These are phyloP conservation scores for Phrynosoma blainvillii DNA, from an alignment of 2,113 vertebrate genomes.

Conservation along the genomic window DNA sequence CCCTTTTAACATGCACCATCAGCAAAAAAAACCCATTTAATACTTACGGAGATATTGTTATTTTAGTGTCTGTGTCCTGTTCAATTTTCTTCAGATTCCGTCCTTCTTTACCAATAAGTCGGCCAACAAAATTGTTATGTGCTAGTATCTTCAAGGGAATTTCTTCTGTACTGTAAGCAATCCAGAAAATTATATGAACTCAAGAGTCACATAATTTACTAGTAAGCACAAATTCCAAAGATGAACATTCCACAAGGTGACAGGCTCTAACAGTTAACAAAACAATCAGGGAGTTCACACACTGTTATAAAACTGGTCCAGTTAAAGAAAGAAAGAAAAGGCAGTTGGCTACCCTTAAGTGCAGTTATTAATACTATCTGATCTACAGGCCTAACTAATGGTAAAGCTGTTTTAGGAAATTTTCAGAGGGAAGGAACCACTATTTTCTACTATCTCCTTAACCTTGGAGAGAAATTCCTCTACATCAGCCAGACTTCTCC, in stretches of 20 bases:
- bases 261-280: neutral
- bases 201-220: slow-evolving; percentile 30
- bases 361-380: neutral
- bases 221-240: slow-evolving; percentile 15
- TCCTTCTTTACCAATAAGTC: slow-evolving; percentile 97
- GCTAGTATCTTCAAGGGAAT: slow-evolving; percentile 97
- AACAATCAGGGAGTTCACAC: neutral
- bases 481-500: neutral
- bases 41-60: slow-evolving; percentile 97
- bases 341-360: neutral
- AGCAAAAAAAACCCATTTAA: neutral
- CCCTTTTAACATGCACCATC: neutral
- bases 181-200: slow-evolving; percentile 29
- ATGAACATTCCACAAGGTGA: neutral
- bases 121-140: slow-evolving; percentile 98
- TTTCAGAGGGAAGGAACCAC: neutral
- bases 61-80: slow-evolving; percentile 96
- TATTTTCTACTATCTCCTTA: neutral
- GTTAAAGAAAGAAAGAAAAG: neutral
- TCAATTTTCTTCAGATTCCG: slow-evolving; percentile 99
- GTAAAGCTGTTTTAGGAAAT: neutral
- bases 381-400: no score
- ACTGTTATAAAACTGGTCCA: neutral
- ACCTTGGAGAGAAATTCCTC: neutral
- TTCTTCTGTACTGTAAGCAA: slow-evolving; percentile 89